These are phyloP conservation scores for Synaphobranchus kaupii DNA, from an alignment of 2,797 vertebrate genomes.

Conservation along the genomic window DNA sequence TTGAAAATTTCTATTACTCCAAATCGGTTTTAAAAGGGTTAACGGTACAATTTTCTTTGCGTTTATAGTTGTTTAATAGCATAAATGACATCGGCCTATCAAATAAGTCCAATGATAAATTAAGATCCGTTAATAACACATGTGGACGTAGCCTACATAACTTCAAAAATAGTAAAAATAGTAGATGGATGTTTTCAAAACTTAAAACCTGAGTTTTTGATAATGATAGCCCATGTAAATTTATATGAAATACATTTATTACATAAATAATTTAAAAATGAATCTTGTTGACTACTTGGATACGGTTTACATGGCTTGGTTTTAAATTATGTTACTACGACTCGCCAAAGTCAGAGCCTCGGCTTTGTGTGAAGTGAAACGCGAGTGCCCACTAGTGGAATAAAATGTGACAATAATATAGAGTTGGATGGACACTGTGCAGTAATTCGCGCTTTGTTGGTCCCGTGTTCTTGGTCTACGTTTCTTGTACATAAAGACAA, in stretches of 20 bases:
- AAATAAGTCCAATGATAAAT: not conserved
- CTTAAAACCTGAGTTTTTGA: not conserved
- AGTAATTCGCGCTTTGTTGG: not conserved
- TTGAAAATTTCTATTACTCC: not conserved
- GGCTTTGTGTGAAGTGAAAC: conserved; percentile 19
- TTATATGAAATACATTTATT: not conserved
- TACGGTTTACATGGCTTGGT: not conserved
- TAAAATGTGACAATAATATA: not conserved
- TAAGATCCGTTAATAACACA: not conserved
- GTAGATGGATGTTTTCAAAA: not conserved
- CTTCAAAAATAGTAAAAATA: not conserved
- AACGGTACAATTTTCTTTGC: not conserved
- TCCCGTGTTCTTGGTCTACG: not conserved
- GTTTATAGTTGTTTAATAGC: not conserved
- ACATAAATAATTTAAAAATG: not conserved
- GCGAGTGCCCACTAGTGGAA: conserved; percentile 30
- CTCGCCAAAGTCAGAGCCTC: not conserved
- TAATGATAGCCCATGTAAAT: not conserved
- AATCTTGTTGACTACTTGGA: not conserved
- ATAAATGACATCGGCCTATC: not conserved
- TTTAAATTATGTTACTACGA: not conserved
- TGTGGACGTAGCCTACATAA: not conserved
- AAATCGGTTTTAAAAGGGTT: not conserved
- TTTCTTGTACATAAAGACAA: not conserved
- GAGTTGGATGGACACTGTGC: not conserved